Conservation (phyloP, 2,797 vertebrate genomes). For the Rhynchonycteris naso region DNA sequence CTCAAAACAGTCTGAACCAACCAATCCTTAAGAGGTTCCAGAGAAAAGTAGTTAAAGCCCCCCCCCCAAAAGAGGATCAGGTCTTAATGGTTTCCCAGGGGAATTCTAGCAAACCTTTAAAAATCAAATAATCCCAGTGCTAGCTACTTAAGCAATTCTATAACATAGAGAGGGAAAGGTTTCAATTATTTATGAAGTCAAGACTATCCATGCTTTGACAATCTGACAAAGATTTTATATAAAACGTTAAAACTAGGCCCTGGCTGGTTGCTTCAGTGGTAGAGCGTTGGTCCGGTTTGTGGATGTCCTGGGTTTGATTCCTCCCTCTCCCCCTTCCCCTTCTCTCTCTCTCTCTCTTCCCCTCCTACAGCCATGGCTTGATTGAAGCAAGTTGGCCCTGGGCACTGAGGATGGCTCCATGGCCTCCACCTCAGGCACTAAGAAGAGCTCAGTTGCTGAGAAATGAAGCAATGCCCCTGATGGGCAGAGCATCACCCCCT, state of each 20-base stretch:
- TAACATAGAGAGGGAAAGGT: background rate
- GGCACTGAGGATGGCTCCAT: no score
- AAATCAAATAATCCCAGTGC: background rate
- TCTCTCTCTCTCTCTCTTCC: no score
- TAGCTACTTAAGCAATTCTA: background rate
- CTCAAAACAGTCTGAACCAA: background rate
- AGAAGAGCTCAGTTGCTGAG: no score
- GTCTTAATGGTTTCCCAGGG: background rate
- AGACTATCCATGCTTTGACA: background rate
- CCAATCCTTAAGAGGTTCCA: background rate
- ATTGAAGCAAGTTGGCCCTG: no score
- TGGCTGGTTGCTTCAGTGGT: no score
- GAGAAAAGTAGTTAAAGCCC: background rate
- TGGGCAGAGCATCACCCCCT: no score
- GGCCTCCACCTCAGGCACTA: no score
- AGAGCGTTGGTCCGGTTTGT: no score
- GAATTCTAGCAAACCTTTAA: background rate
- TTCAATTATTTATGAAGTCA: background rate
- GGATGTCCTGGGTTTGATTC: no score
- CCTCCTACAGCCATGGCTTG: no score
- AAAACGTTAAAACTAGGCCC: background rate
- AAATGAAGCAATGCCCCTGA: no score
- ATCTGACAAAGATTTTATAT: background rate
- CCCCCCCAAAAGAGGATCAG: background rate
- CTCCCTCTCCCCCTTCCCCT: no score